Evolutionary conservation across 2,797 vertebrate species (phyloP), one percentile per base, ranked within the genome.

Genomic region (Molossus alvarezi): DNA sequence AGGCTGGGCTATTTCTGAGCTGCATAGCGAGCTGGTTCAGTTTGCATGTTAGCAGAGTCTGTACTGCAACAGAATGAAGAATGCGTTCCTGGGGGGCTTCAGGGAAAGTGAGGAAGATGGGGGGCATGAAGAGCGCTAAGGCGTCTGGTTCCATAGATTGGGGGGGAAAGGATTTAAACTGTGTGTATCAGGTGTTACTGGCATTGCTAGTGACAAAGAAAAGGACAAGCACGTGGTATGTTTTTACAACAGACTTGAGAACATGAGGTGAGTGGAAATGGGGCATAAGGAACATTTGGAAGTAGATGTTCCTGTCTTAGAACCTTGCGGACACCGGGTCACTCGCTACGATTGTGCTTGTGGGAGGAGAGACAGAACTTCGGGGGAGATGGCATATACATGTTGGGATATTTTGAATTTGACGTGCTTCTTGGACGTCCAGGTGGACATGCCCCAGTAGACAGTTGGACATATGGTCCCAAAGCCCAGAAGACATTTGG

Each of bases 51-150:
- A 72, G 69, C 23, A 77, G 57, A 83, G 45, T 0, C n/a, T 57
- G 88, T 64, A 57, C 69, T 62, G 29, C 60, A 80, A 0, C 27
- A 48, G 53, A 71, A 62, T 51, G 17, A 92, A 92, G 15, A n/a
- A 29, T 71, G 25, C 14, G 7, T 85, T 21, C 8, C 37, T 71
- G 4, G 1, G 12, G 4, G 5, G 0, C 3, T 12, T 72, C 0
- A 29, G 33, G n/a, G 18, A 20, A n/a, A 3, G 10, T 85, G 14
- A 37, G 6, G 21, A 77, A 77, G 33, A 21, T 12, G 51, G 84
- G 4, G 62, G 11, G 41, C 37, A 18, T 4, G 6, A 58, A 12
- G 76, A 79, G 53, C 3, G 58, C 15, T 10, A 1, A 88, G 9
- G 9, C 7, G 13, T 25, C 62, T 60, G 15, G 55, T 76, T 94